Evolutionary conservation across 2,113 vertebrate species (phyloP).

Genomic region (Podocnemis expansa): DNA sequence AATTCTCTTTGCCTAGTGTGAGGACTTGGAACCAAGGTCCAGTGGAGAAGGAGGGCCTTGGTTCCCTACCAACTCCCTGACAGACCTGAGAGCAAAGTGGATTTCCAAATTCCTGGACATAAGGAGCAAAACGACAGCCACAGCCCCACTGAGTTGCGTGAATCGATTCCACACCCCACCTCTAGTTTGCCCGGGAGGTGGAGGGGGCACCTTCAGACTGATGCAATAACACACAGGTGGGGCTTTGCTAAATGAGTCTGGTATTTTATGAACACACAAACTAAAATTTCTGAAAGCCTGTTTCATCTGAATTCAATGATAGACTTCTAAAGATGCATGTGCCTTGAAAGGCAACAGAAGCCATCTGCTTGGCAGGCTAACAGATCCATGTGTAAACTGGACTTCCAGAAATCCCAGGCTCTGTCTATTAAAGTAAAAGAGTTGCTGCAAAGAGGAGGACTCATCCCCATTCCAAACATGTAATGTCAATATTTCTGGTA

Average conservation of each 20-base stretch:
- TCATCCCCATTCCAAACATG: background rate
- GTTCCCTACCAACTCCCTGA: background rate
- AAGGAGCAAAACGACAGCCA: background rate
- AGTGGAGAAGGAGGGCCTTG: background rate
- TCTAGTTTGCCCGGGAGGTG: too few species aligned
- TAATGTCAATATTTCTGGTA: background rate
- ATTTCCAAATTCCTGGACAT: background rate
- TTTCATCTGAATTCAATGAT: background rate
- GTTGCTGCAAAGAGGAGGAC: background rate
- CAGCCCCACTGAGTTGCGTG: background rate
- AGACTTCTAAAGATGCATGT: background rate
- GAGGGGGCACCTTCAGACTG: background rate
- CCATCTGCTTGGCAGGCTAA: background rate
- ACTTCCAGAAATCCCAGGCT: background rate
- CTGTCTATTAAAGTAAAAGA: background rate
- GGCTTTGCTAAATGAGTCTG: background rate
- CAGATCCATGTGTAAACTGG: background rate
- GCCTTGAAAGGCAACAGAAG: background rate
- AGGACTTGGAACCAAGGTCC: background rate
- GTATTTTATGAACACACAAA: background rate
- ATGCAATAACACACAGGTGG: background rate
- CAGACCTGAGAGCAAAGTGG: background rate
- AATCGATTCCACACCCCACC: background rate
- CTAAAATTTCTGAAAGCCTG: background rate
- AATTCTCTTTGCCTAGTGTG: background rate